A percentile compares a stretch with the other conserved stretches of the same genome.
Conservation (phyloP, 2,888 invertebrate genomes). For the Ormyrus rosae region DNA sequence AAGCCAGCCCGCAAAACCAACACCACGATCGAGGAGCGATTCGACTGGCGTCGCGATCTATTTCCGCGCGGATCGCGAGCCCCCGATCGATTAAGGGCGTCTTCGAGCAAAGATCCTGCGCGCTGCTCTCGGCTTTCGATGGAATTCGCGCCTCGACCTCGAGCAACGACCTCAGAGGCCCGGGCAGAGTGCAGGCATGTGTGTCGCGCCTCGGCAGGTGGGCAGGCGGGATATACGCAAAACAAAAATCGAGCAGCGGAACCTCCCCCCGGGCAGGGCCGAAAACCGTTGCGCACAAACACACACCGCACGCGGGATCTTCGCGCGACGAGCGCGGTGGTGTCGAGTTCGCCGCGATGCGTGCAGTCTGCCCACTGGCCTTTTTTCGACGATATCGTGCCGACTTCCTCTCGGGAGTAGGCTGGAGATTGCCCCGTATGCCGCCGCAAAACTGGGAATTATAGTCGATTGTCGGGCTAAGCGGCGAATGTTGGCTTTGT, state of each 20-base stretch:
- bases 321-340: slow-evolving; percentile 14
- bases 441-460: too few relatives aligned
- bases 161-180: slow-evolving; percentile 53
- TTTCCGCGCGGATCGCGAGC: too few relatives aligned
- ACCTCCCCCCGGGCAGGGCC: neutral
- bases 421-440: too few relatives aligned
- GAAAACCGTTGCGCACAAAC: neutral
- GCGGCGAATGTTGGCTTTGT: too few relatives aligned
- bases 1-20: too few relatives aligned
- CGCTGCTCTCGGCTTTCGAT: neutral
- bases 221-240: slow-evolving; percentile 4
- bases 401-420: neutral
- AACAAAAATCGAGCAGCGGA: neutral
- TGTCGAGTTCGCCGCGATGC: slow-evolving; percentile 9
- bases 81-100: too few relatives aligned
- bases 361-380: slow-evolving; percentile 26
- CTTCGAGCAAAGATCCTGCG: slow-evolving; percentile 17
- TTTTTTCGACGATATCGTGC: slow-evolving; percentile 35
- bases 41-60: too few relatives aligned
- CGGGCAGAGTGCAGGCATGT: neutral
- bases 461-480: too few relatives aligned
- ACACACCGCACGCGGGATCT: slow-evolving; percentile 14
- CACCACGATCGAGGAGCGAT: too few relatives aligned
- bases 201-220: slow-evolving; percentile 51
- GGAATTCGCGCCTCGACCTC: slow-evolving; percentile 41